Conservation (phyloP, 2,797 vertebrate genomes). For the Leptatherina wallacei region DNA sequence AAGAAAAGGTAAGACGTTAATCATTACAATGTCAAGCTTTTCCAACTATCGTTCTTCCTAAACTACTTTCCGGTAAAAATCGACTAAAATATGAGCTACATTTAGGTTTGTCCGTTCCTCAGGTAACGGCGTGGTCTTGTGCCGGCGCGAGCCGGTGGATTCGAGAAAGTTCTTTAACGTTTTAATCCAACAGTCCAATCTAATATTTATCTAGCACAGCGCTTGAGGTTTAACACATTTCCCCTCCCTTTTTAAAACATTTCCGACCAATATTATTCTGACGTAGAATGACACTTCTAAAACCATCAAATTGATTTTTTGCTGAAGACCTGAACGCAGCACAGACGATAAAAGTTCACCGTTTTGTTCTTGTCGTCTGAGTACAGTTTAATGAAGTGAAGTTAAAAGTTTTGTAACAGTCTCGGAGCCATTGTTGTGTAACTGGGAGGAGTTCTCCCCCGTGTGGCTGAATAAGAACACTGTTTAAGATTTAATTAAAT, state of each 20-base stretch:
- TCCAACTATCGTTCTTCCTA: fast-evolving
- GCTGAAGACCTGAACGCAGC: not conserved
- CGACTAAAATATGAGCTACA: not conserved
- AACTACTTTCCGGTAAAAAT: not conserved
- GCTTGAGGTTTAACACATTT: not conserved
- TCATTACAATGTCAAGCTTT: fast-evolving
- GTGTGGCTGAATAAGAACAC: conserved; percentile 4
- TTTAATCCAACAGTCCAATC: not conserved
- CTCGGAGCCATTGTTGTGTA: conserved; percentile 23
- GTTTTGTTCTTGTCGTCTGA: no score
- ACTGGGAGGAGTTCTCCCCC: conserved; percentile 27
- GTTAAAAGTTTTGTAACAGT: conserved; percentile 28
- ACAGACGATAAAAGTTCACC: fast-evolving
- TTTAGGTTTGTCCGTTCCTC: not conserved
- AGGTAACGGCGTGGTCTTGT: conserved; percentile 35
- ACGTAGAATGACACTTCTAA: not conserved
- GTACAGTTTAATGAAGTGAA: not conserved
- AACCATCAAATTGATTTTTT: not conserved
- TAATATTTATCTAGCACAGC: not conserved
- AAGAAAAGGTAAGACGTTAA: conserved; percentile 31
- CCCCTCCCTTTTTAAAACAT: no score
- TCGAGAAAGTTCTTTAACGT: not conserved
- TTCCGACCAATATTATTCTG: no score
- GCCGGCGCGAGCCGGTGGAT: not conserved
- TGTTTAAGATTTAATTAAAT: not conserved